A percentile compares a stretch with the other conserved stretches of the same genome.
phyloP scores from a whole-genome alignment of 2,797 vertebrate genomes.

The Neosilurus mollespiculum region DNA sequence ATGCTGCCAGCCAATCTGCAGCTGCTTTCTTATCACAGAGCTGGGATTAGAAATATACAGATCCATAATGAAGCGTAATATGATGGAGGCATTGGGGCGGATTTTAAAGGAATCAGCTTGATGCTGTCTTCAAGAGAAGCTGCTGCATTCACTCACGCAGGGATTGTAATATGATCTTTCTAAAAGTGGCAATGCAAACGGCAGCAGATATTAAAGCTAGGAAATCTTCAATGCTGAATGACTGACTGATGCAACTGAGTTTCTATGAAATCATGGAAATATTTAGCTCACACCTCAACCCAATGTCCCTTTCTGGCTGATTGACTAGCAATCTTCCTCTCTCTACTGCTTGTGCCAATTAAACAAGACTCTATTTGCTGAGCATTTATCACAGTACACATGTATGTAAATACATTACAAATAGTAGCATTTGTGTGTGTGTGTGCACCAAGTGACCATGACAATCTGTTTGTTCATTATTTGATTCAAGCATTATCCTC shows the following conservation, averaged over 20 bases:
- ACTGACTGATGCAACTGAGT: conserved; percentile 1
- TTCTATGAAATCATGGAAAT: neutral
- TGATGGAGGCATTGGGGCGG: conserved; percentile 50
- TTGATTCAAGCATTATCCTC: too few species aligned
- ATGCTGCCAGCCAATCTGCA: conserved; percentile 73
- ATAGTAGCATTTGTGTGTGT: conserved; percentile 1
- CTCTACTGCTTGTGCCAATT: neutral
- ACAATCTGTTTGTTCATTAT: too few species aligned
- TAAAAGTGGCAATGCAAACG: conserved; percentile 19
- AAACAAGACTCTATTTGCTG: conserved; percentile 14
- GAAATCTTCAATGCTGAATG: conserved; percentile 12
- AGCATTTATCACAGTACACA: neutral
- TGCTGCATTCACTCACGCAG: conserved; percentile 14
- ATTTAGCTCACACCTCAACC: conserved; percentile 16
- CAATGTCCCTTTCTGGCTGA: neutral
- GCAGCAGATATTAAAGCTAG: conserved; percentile 23
- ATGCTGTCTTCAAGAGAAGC: conserved; percentile 25
- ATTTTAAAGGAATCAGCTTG: conserved; percentile 44
- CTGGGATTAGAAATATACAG: conserved; percentile 58
- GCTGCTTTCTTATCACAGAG: conserved; percentile 59
- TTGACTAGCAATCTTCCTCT: neutral
- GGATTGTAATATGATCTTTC: conserved; percentile 32
- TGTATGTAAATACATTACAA: neutral
- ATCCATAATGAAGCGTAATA: conserved; percentile 69
- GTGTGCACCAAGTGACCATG: too few species aligned